Base-by-base conservation (phyloP, 2,888 invertebrate species). In the Oxystoma pomonae region DNA sequence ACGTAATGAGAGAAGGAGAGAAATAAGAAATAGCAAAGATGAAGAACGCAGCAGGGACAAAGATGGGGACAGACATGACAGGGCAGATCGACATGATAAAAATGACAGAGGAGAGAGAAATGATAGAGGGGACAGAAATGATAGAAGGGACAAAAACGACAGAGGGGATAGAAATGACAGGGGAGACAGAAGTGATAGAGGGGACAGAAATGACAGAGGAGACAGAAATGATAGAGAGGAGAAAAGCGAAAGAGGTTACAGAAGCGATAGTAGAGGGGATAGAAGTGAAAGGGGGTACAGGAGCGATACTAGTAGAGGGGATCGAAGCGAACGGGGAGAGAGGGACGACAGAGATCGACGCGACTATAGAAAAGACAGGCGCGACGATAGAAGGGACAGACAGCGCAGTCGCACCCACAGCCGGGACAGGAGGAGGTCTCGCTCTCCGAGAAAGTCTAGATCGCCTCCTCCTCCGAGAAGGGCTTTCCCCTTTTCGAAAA, bases 261-360 rank as follows among this genome's bases (percentile, higher is more conserved):
- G 61, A 2, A 62, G 58, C 16, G 61, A 66, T 19, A 58, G 67
- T 52, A 50, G 59, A 20, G 58, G 68, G 16, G 69, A 71, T 17
- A 64, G 65, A 1, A 64, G 67, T 55, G 61, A 58, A 61, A 2
- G 21, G 16, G 64, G 66, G 19, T 66, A 67, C 16, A 67, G 65
- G 49, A 64, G 69, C 19, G 69, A 71, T 35, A 69, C 80, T 80
- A n/a, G n/a, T n/a, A 64, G 74, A 79, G 7, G 77, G 81, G n/a
- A n/a, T n/a, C 1, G 80, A 79, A 12, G 12, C 12, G 35, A 35
- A 7, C 3, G 35, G 12, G 35, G 35, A 35, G 61, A 81, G 49
- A 64, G 65, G 65, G 66, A 63, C 21, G 62, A 57, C 58, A 69
- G 69, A 59, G 71, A 19, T n/a, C 5, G 53, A 53, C 16, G 19